Evolutionary conservation across 35 echinoderm and acorn worm species (phyloP).

Genomic region (Eucidaris tribuloides): DNA sequence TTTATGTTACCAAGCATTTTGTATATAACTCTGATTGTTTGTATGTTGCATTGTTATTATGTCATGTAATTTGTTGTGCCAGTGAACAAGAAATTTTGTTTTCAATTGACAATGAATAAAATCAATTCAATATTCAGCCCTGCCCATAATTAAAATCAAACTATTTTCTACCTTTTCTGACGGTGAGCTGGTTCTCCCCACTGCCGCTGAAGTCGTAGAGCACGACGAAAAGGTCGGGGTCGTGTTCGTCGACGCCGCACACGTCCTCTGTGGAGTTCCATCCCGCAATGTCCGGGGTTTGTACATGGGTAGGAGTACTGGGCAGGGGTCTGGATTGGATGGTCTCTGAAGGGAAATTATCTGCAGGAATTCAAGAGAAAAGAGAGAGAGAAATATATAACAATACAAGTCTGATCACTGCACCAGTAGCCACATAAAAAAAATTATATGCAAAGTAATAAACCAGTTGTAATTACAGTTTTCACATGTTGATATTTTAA

Average conservation of each 20-base stretch:
- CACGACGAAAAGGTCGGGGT: slow-evolving; percentile 95
- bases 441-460: neutral
- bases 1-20: too few species aligned
- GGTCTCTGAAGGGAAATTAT: slow-evolving; percentile 64
- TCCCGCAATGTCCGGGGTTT: slow-evolving; percentile 51
- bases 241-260: slow-evolving; percentile 52
- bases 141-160: too few species aligned
- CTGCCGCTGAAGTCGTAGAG: slow-evolving; percentile 93
- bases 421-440: neutral
- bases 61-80: too few species aligned
- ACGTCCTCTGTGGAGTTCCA: slow-evolving; percentile 93
- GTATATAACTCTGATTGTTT: too few species aligned
- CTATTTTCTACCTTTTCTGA: slow-evolving; percentile 88
- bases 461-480: neutral
- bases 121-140: too few species aligned
- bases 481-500: neutral
- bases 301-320: slow-evolving; percentile 65
- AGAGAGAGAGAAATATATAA: neutral
- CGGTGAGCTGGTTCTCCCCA: slow-evolving; percentile 89
- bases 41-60: too few species aligned
- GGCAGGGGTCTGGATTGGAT: slow-evolving; percentile 93
- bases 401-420: neutral
- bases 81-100: too few species aligned
- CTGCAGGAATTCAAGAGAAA: slow-evolving; percentile 45
- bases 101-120: too few species aligned